Percentiles rank a stretch among this genome's conserved stretches.
phyloP scores from a whole-genome alignment of 2,113 vertebrate species.

The Nycticebus coucang region DNA sequence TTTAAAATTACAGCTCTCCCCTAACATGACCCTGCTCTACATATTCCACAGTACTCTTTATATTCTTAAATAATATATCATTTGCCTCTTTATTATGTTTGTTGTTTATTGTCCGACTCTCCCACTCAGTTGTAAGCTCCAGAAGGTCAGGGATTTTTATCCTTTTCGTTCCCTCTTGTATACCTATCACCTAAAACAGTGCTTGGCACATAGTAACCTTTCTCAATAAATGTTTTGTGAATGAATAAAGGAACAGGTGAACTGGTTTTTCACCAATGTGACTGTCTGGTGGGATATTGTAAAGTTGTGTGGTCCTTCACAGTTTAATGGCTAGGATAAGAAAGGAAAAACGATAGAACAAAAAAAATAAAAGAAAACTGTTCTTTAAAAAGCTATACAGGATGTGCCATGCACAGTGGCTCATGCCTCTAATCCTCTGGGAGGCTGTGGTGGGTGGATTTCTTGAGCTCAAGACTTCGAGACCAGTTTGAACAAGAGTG shows the following conservation, averaged over 20 bases:
- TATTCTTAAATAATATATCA: slow-evolving; percentile 15
- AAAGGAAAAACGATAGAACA: too few species aligned
- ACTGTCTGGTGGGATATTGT: slow-evolving; percentile 8
- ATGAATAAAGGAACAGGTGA: slow-evolving; percentile 43
- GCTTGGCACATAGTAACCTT: slow-evolving; percentile 25
- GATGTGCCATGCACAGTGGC: background rate
- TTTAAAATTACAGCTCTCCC: slow-evolving; percentile 4
- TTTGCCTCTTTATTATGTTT: slow-evolving; percentile 50
- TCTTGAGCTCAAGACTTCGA: too few species aligned
- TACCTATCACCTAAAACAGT: slow-evolving; percentile 40
- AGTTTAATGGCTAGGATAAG: too few species aligned
- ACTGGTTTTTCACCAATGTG: background rate
- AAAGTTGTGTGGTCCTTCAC: background rate
- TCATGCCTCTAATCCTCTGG: too few species aligned
- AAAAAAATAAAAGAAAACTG: too few species aligned
- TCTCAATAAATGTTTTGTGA: slow-evolving; percentile 42
- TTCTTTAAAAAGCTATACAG: background rate
- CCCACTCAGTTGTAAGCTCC: background rate
- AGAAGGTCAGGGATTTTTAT: background rate
- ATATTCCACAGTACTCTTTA: slow-evolving; percentile 3
- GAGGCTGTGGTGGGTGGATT: too few species aligned
- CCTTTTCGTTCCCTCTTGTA: background rate
- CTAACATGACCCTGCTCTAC: background rate
- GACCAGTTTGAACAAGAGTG: too few species aligned
- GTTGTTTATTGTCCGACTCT: slow-evolving; percentile 28